These are phyloP conservation scores for Epistrophe eligans DNA, from an alignment of 2,888 invertebrate species.

Conservation along the genomic window DNA sequence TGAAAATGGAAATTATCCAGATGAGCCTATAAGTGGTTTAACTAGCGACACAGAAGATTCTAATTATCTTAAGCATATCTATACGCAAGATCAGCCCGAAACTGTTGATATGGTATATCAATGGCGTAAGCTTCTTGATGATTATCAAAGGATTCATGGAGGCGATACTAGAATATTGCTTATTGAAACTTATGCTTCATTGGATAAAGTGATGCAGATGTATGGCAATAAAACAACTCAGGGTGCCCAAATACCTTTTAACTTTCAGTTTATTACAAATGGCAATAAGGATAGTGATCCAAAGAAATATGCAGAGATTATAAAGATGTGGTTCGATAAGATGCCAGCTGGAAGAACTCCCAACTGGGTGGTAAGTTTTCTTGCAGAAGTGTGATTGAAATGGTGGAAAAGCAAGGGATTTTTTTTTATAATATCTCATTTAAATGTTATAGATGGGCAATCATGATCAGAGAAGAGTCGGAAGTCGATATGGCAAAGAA, in stretches of 20 bases:
- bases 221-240: slow-evolving; percentile 85
- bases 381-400: too few relatives aligned
- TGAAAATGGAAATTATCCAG: slow-evolving; percentile 85
- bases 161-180: slow-evolving; percentile 85
- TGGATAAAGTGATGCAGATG: slow-evolving; percentile 85
- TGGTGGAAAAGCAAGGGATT: too few relatives aligned
- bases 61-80: slow-evolving; percentile 86
- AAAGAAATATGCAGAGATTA: slow-evolving; percentile 84
- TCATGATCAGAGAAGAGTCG: slow-evolving; percentile 88
- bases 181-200: slow-evolving; percentile 86
- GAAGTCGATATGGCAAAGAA: slow-evolving; percentile 87
- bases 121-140: slow-evolving; percentile 87
- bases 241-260: slow-evolving; percentile 88
- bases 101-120: slow-evolving; percentile 88
- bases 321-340: slow-evolving; percentile 86
- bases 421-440: too few relatives aligned
- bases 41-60: slow-evolving; percentile 84
- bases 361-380: slow-evolving; percentile 88
- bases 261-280: slow-evolving; percentile 86
- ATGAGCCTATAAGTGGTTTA: slow-evolving; percentile 85
- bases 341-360: slow-evolving; percentile 85
- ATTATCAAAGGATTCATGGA: slow-evolving; percentile 84
- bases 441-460: slow-evolving; percentile 87
- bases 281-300: slow-evolving; percentile 85
- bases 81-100: slow-evolving; percentile 87